A percentile compares a stretch with the other conserved stretches of the same genome.
Conservation (phyloP, 1,140 invertebrate genomes). For the Nixonia krombeini region DNA sequence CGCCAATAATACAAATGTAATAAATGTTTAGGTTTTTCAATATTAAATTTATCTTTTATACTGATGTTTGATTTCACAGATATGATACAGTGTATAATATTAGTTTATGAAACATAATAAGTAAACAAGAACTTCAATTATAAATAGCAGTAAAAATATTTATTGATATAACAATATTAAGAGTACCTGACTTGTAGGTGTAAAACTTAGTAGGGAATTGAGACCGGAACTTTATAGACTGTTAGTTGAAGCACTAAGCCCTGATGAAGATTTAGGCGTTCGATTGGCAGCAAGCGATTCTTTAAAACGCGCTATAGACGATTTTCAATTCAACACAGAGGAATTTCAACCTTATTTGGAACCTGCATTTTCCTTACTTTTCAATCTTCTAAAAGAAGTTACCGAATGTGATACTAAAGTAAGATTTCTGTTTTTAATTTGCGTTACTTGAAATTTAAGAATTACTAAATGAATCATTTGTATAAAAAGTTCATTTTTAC, state of each 20-base stretch:
- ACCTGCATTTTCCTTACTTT: slow-evolving; percentile 82
- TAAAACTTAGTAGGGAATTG: slow-evolving; percentile 85
- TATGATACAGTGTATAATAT: too few species aligned
- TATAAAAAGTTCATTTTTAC: too few species aligned
- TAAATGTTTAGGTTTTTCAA: too few species aligned
- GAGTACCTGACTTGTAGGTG: too few species aligned
- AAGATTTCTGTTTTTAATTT: slow-evolving; percentile 37
- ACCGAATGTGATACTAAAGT: slow-evolving; percentile 94
- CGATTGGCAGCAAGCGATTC: slow-evolving; percentile 84
- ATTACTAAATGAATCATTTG: neutral
- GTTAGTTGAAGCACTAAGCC: slow-evolving; percentile 80
- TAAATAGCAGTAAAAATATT: neutral
- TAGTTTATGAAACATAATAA: too few species aligned
- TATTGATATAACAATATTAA: neutral
- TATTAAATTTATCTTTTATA: too few species aligned
- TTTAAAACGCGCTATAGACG: slow-evolving; percentile 87
- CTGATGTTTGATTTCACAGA: too few species aligned
- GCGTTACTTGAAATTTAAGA: neutral
- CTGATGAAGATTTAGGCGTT: slow-evolving; percentile 86
- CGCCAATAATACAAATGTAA: too few species aligned
- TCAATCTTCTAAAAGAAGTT: slow-evolving; percentile 88
- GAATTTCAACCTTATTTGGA: slow-evolving; percentile 88
- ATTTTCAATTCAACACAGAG: slow-evolving; percentile 92
- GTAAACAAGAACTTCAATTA: neutral
- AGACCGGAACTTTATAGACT: slow-evolving; percentile 86